phyloP scores from a whole-genome alignment of 2,888 invertebrate species.

The Amiota mariae region DNA sequence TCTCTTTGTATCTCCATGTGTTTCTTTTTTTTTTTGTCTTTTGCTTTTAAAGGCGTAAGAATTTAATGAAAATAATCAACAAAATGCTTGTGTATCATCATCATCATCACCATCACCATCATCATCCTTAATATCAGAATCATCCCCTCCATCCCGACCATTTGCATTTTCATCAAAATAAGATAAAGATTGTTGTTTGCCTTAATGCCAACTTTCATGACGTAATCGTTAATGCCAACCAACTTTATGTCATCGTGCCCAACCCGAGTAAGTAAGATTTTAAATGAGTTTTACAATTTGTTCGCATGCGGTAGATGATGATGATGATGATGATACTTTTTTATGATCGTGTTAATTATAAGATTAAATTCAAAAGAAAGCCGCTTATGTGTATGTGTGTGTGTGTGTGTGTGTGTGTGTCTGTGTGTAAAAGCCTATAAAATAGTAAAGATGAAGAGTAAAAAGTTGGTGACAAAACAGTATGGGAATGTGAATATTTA shows the following conservation, averaged over 20 bases:
- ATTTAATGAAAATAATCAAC: slow-evolving; percentile 69
- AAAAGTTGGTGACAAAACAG: no score
- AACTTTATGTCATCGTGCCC: slow-evolving; percentile 66
- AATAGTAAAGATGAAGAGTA: no score
- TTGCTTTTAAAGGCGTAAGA: slow-evolving; percentile 53
- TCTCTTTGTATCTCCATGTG: slow-evolving; percentile 31
- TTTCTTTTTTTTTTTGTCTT: slow-evolving; percentile 42
- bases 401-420: no score
- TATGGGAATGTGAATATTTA: no score
- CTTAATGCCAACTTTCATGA: slow-evolving; percentile 20
- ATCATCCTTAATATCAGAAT: not conserved
- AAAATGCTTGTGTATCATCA: slow-evolving; percentile 48
- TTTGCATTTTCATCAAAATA: slow-evolving; percentile 11
- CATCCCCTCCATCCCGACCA: slow-evolving; percentile 10
- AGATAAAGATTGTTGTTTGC: not conserved
- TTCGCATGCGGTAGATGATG: not conserved
- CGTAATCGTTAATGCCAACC: slow-evolving; percentile 49
- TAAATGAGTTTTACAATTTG: slow-evolving; percentile 57
- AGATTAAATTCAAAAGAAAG: slow-evolving; percentile 63
- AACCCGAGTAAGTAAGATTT: slow-evolving; percentile 58
- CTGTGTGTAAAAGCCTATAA: no score
- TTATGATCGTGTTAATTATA: slow-evolving; percentile 64
- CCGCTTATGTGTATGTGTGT: not conserved
- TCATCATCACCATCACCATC: slow-evolving; percentile 2
- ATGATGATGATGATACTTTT: slow-evolving; percentile 45